Base-by-base conservation (phyloP, 2,797 vertebrate genomes). In the Heteromormyrus szaboi region DNA sequence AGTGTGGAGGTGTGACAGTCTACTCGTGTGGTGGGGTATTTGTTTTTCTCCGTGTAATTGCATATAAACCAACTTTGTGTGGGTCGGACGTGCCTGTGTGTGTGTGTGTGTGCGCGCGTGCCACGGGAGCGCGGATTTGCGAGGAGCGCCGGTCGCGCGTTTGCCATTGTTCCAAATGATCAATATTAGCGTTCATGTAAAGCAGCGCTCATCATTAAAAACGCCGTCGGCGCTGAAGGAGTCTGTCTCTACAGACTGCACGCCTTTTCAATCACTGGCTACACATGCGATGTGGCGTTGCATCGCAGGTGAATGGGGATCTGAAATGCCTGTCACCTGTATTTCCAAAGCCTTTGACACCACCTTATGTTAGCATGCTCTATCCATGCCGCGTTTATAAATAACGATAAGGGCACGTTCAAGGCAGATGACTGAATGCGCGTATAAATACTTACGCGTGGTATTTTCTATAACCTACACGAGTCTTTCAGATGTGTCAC, bases 1-100 rank as follows among this genome's bases (percentile, higher is more conserved):
- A 54, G 29, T 41, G 85, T 86, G 85, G 50, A 86, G 85, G 85
- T 86, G 85, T 86, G 50, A 62, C 56, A 44, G 86, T 87, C 56
- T 62, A 11, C 46, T 72, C 25, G 4, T 19, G 22, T 76, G 87
- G 62, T 76, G 62, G 62, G 33, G 44, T 65, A 46, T 87, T 87
- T 87, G 14, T 48, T 44, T 86, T 87, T 41, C 53, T 12, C 17
- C 1, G 25, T 86, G 25, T 86, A 54, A 37, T 86, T 86, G 53
- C 50, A 41, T 59, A 86, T 56, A 56, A 51, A 51, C 53, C 50
- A 86, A 86, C 85, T 86, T 86, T 86, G n/a, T 84, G n/a, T 84
- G n/a, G n/a, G 65, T 48, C 46, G 72, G 37, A 50, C 46, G 81
- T 84, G 46, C n/a, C 7, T 84, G 19, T 54, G 83, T 85, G 37